Percentiles rank a stretch among this genome's conserved stretches.
Evolutionary conservation across 2,113 vertebrate species (phyloP).

Genomic region (Ascaphus truei): DNA sequence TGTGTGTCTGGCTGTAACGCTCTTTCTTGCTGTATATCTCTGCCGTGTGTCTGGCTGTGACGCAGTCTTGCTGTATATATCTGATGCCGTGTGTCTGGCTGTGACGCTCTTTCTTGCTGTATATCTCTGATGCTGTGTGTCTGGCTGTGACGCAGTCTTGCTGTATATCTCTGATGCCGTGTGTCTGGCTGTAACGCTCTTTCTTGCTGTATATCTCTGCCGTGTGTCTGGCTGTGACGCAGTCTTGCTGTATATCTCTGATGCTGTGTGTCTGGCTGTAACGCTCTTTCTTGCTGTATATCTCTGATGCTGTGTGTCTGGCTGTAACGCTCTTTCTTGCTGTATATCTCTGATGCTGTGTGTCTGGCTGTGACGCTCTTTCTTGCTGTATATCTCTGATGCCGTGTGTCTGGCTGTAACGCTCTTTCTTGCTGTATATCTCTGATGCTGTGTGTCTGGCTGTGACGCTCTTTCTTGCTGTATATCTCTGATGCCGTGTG

Average conservation of each 20-base stretch:
- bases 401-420: neutral
- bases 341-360: neutral
- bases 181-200: neutral
- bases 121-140: neutral
- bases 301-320: neutral
- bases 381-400: neutral
- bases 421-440: neutral
- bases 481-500: neutral
- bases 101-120: neutral
- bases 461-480: neutral
- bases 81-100: neutral
- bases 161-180: neutral
- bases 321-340: neutral
- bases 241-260: neutral
- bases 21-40: neutral
- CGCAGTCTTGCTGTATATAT: no score
- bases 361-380: neutral
- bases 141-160: neutral
- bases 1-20: neutral
- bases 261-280: neutral
- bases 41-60: conserved; percentile 49
- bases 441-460: neutral
- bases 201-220: neutral
- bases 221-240: no score
- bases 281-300: neutral